Percentiles rank a stretch among this genome's conserved stretches.
Conservation (phyloP, 2,113 vertebrate species). For the Ceratotherium simum region DNA sequence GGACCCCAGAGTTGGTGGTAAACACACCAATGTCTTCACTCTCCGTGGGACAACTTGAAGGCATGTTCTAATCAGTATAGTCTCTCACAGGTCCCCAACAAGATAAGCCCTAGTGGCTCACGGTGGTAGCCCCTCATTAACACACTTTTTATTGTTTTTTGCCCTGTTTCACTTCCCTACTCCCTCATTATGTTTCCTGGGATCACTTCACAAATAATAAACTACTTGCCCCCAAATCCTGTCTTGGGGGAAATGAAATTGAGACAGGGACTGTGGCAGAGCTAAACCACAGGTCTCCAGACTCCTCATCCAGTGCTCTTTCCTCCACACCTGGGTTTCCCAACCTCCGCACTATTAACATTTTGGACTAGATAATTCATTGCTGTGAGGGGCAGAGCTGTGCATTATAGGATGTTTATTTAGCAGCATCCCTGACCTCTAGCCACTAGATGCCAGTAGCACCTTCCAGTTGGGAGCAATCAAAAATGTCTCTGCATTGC, state of each 20-base stretch:
- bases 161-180: background rate
- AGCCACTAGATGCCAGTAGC: background rate
- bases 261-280: background rate
- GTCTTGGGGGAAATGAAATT: background rate
- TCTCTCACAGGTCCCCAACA: background rate
- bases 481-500: background rate
- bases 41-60: background rate
- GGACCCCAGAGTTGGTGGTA: background rate
- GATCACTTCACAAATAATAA: slow-evolving; percentile 3
- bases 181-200: background rate
- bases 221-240: background rate
- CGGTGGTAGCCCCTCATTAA: background rate
- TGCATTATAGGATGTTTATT: fast-evolving
- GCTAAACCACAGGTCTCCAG: background rate
- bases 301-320: background rate
- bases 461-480: background rate
- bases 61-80: background rate
- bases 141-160: background rate
- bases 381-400: background rate
- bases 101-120: background rate
- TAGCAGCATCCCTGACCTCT: background rate
- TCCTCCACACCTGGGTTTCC: background rate
- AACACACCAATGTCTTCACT: background rate
- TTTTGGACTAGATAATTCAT: background rate
- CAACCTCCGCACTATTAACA: fast-evolving